These are phyloP conservation scores for Hippocampus kuda DNA, from an alignment of 2,797 vertebrate species.

Conservation along the genomic window DNA sequence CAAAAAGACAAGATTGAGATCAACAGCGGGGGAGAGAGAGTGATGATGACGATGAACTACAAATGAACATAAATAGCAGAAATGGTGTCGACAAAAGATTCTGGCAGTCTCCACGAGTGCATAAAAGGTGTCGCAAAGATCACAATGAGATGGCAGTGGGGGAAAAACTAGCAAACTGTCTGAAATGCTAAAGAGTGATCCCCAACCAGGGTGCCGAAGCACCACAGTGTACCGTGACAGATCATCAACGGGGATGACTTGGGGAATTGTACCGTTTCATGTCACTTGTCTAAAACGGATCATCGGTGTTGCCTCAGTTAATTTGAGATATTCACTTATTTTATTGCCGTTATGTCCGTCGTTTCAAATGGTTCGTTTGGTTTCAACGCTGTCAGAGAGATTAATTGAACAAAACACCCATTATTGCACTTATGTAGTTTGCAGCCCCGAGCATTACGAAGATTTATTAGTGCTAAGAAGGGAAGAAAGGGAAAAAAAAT, in stretches of 20 bases:
- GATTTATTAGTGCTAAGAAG: not conserved
- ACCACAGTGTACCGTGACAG: not conserved
- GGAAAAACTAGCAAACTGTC: no score
- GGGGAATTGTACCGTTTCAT: no score
- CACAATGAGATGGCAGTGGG: no score
- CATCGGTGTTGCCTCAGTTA: no score
- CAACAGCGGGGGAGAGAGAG: not conserved
- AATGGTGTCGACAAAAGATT: not conserved
- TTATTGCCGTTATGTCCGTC: not conserved
- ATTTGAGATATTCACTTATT: no score
- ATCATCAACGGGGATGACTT: no score
- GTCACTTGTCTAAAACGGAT: no score
- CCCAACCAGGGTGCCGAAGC: no score
- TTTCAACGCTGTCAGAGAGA: not conserved
- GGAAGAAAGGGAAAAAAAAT: not conserved
- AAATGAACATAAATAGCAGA: not conserved
- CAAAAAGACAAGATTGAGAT: slow-evolving; percentile 24
- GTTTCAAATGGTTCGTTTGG: not conserved
- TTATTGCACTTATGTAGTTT: not conserved
- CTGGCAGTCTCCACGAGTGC: no score
- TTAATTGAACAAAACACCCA: not conserved
- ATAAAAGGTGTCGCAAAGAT: no score
- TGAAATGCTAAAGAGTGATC: no score
- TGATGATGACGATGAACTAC: not conserved
- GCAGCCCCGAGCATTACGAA: not conserved